These are phyloP conservation scores for Encarsia formosa DNA, from an alignment of 2,888 invertebrate species.

Conservation along the genomic window DNA sequence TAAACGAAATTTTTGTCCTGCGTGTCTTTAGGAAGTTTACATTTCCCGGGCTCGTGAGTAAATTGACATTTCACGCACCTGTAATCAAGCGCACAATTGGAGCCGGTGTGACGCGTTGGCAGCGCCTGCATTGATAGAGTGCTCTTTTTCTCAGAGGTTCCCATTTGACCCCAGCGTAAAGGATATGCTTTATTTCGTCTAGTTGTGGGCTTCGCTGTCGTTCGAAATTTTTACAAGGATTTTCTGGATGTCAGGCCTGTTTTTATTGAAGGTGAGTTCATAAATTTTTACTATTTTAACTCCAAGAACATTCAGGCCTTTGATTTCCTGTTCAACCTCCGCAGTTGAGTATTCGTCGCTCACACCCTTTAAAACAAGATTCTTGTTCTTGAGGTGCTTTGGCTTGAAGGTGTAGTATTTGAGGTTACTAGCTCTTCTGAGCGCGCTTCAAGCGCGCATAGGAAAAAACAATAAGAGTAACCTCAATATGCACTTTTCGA, in stretches of 20 bases:
- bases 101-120: too few species aligned
- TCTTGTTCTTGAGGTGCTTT: too few species aligned
- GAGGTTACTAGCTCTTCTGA: too few species aligned
- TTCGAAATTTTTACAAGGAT: too few species aligned
- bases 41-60: background rate
- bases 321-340: background rate
- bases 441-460: too few species aligned
- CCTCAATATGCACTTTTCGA: too few species aligned
- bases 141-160: conserved; percentile 8
- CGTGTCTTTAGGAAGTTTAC: background rate
- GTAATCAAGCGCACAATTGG: too few species aligned
- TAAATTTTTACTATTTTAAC: background rate
- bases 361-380: background rate
- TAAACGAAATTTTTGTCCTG: background rate
- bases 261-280: background rate
- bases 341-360: background rate
- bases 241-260: background rate
- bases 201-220: conserved; percentile 3
- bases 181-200: conserved; percentile 4
- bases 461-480: too few species aligned
- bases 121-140: conserved; percentile 5
- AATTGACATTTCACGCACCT: conserved; percentile 13
- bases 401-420: too few species aligned
- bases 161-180: conserved; percentile 8
- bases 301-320: background rate